A percentile compares a stretch with the other conserved stretches of the same genome.
phyloP scores from a whole-genome alignment of 2,797 vertebrate genomes.

The Urosaurus nigricauda region DNA sequence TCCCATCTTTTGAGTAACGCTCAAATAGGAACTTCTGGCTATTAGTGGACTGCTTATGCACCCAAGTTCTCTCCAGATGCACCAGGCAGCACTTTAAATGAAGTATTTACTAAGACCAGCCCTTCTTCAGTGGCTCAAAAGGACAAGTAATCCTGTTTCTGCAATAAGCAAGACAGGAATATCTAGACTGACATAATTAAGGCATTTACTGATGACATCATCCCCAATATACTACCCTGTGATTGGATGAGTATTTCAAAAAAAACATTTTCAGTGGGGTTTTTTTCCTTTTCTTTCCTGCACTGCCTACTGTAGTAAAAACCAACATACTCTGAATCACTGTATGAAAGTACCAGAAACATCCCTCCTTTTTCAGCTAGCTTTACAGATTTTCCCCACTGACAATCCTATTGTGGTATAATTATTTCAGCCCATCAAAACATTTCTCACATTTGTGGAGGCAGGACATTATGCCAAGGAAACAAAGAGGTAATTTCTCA shows the following conservation, averaged over 20 bases:
- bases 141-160: background rate
- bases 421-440: conserved; percentile 25
- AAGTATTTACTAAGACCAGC: background rate
- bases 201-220: background rate
- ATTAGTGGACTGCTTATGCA: background rate
- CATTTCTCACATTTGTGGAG: background rate
- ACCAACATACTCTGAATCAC: background rate
- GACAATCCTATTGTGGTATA: conserved; percentile 24
- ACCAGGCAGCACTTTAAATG: background rate
- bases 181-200: background rate
- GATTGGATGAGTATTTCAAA: conserved; percentile 7
- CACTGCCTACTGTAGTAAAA: background rate
- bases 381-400: conserved; percentile 5
- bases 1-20: background rate
- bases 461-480: conserved; percentile 7
- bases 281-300: background rate
- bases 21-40: background rate
- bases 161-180: background rate
- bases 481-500: conserved; percentile 13
- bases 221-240: background rate
- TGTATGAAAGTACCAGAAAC: background rate
- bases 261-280: background rate
- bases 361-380: no score
- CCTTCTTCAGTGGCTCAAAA: no score
- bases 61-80: background rate